phyloP scores from a whole-genome alignment of 2,113 vertebrate species.

The Rhinolophus ferrumequinum region DNA sequence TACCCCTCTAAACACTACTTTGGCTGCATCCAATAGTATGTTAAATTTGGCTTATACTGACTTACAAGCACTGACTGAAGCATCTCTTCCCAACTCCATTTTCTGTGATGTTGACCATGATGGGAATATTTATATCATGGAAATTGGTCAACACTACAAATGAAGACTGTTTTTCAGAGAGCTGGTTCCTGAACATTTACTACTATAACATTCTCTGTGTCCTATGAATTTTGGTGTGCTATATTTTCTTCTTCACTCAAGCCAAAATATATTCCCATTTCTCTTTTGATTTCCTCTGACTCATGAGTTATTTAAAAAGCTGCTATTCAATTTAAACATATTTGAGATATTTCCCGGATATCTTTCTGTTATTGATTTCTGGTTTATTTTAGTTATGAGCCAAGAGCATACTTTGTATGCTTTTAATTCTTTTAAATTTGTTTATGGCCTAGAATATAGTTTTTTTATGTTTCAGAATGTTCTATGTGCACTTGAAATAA shows the following conservation, averaged over 20 bases:
- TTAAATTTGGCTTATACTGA: not conserved
- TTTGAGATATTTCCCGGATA: not conserved
- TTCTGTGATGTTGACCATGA: not conserved
- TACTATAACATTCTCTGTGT: not conserved
- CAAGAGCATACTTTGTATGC: not conserved
- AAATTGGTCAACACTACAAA: not conserved
- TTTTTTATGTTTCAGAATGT: not conserved
- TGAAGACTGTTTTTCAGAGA: not conserved
- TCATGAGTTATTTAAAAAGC: not conserved
- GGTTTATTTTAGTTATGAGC: not conserved
- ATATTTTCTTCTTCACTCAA: not conserved
- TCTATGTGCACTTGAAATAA: not conserved
- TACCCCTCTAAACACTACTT: not conserved
- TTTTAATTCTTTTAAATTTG: not conserved
- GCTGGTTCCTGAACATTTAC: not conserved
- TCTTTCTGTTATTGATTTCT: not conserved
- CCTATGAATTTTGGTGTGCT: not conserved
- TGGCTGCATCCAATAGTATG: not conserved
- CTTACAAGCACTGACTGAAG: not conserved
- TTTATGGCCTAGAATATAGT: not conserved
- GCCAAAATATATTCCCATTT: not conserved
- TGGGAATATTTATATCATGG: not conserved
- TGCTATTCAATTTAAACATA: constrained; percentile 4
- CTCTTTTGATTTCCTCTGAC: not conserved
- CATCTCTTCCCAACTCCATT: not conserved